Percentiles rank a stretch among this genome's conserved stretches.
phyloP scores from a whole-genome alignment of 2,888 invertebrate species.

The Athalia rosae region DNA sequence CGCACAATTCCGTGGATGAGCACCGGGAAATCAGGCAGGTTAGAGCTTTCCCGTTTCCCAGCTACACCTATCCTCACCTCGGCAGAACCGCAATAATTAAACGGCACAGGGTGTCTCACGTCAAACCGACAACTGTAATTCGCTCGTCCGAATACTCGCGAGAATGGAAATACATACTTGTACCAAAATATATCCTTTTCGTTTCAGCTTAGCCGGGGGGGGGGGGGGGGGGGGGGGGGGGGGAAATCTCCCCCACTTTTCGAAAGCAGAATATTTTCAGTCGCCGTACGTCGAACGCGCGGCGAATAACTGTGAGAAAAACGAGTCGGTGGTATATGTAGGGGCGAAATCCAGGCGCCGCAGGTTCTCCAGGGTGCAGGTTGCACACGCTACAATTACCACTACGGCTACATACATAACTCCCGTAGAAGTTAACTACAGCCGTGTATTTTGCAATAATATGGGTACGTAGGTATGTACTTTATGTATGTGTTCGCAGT shows the following conservation, averaged over 20 bases:
- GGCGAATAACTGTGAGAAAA: too few relatives aligned
- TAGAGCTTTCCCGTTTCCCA: neutral
- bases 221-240: neutral
- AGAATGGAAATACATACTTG: neutral
- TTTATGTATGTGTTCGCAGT: neutral
- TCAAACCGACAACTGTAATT: too few relatives aligned
- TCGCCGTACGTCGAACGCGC: too few relatives aligned
- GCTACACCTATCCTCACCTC: neutral
- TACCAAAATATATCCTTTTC: slow-evolving; percentile 21
- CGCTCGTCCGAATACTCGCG: too few relatives aligned
- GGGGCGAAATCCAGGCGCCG: neutral
- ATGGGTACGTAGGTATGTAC: neutral
- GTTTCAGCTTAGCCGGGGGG: too few relatives aligned
- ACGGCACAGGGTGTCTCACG: too few relatives aligned
- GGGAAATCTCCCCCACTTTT: too few relatives aligned
- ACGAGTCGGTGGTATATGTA: too few relatives aligned
- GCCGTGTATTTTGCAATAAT: slow-evolving; percentile 34
- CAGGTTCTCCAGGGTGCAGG: slow-evolving; percentile 6
- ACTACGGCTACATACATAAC: slow-evolving; percentile 30
- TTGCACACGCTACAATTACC: slow-evolving; percentile 37
- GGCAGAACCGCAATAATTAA: neutral
- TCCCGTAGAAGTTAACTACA: slow-evolving; percentile 34
- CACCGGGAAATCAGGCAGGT: slow-evolving; percentile 36
- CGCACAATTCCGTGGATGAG: slow-evolving; percentile 42
- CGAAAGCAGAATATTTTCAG: too few relatives aligned